These are phyloP conservation scores for Tipula unca DNA, from an alignment of 2,888 invertebrate genomes.

Conservation along the genomic window DNA sequence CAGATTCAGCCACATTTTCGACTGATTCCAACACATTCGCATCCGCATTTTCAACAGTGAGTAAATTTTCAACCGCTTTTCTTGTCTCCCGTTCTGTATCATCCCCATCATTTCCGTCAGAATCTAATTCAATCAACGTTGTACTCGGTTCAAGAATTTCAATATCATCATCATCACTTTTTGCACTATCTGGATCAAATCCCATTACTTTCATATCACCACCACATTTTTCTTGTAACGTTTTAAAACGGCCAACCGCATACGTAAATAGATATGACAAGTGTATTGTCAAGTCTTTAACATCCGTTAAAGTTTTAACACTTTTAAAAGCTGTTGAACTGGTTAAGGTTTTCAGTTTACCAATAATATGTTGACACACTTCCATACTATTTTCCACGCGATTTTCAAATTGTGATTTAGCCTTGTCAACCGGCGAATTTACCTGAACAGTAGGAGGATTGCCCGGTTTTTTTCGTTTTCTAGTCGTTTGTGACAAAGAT, in stretches of 20 bases:
- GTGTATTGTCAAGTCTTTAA: conserved; percentile 41
- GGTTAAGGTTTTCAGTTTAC: conserved; percentile 39
- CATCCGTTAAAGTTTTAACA: conserved; percentile 36
- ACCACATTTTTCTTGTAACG: conserved; percentile 40
- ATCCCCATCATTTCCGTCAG: conserved; percentile 34
- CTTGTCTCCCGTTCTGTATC: not conserved
- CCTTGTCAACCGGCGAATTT: conserved; percentile 34
- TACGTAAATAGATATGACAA: conserved; percentile 40
- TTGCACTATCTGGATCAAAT: not conserved
- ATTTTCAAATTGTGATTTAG: conserved; percentile 37
- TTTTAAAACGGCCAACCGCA: conserved; percentile 40
- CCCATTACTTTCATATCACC: conserved; percentile 37
- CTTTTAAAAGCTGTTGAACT: conserved; percentile 41
- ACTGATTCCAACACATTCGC: too few relatives aligned
- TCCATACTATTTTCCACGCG: conserved; percentile 40
- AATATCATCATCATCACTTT: conserved; percentile 38
- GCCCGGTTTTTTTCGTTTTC: not conserved
- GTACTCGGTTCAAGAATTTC: conserved; percentile 41
- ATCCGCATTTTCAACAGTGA: not conserved
- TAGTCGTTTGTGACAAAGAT: not conserved
- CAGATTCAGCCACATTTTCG: too few relatives aligned
- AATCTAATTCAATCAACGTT: conserved; percentile 39
- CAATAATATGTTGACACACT: conserved; percentile 40
- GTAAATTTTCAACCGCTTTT: not conserved
- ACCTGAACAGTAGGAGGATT: conserved; percentile 22